Evolutionary conservation across 2,888 invertebrate species (phyloP).

Genomic region (Muschampia plurimacula): DNA sequence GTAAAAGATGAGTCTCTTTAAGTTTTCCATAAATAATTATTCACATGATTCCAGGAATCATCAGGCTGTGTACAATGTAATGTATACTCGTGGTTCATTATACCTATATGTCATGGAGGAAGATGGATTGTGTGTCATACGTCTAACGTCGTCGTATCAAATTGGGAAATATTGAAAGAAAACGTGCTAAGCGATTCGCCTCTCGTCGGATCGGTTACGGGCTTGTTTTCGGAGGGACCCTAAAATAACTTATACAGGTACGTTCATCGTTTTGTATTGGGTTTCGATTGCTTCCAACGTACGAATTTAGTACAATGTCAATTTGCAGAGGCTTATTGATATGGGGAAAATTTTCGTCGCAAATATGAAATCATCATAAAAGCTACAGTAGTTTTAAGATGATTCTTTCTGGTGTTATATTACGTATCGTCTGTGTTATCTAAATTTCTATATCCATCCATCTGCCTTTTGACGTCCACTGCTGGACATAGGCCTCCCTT

Average conservation of each 20-base stretch:
- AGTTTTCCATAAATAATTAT: neutral
- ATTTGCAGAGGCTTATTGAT: conserved; percentile 21
- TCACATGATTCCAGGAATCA: neutral
- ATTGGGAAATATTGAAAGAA: conserved; percentile 84
- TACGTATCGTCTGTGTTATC: neutral
- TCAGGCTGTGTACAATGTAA: neutral
- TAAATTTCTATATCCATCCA: too few species aligned
- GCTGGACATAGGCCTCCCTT: too few species aligned
- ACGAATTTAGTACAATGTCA: conserved; percentile 28
- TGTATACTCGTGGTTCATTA: neutral
- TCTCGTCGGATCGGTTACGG: conserved; percentile 57
- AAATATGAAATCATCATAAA: neutral
- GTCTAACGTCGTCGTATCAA: conserved; percentile 75
- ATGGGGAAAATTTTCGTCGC: conserved; percentile 12
- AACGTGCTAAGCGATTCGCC: conserved; percentile 76
- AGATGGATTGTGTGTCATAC: conserved; percentile 18
- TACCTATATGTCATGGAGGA: neutral
- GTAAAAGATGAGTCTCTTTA: neutral
- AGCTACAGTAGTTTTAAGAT: neutral
- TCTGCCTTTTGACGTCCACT: too few species aligned
- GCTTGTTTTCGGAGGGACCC: conserved; percentile 49
- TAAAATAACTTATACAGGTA: conserved; percentile 31
- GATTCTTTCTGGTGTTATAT: neutral
- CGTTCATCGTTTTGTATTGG: conserved; percentile 27
- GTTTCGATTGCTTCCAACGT: conserved; percentile 30